phyloP scores from a whole-genome alignment of 2,888 invertebrate species.

The Cheilosia grossa region DNA sequence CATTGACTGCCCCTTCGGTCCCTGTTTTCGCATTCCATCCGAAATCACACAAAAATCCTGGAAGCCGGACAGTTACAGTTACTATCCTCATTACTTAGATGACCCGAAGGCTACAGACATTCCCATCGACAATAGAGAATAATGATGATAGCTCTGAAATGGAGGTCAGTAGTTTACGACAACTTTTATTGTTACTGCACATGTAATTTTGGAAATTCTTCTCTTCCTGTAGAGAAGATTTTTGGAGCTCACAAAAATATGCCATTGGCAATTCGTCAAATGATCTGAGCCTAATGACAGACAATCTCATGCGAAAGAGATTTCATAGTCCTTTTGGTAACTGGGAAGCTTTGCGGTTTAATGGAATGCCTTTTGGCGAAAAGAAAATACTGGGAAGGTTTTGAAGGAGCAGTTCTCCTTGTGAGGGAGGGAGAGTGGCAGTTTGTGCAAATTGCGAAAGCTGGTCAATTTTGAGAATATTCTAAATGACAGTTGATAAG shows the following conservation, averaged over 20 bases:
- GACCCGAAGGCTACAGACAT: conserved; percentile 33
- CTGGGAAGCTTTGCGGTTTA: conserved; percentile 21
- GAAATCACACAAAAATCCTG: conserved; percentile 20
- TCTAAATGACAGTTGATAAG: no score
- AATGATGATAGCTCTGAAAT: conserved; percentile 49
- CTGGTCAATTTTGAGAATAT: no score
- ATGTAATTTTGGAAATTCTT: conserved; percentile 43
- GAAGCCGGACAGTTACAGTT: conserved; percentile 57
- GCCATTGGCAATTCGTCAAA: conserved; percentile 35
- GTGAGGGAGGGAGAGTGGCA: background rate
- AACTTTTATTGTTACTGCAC: conserved; percentile 57
- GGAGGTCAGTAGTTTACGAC: conserved; percentile 37
- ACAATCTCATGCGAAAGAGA: conserved; percentile 49
- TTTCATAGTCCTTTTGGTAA: conserved; percentile 12
- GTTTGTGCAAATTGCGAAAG: no score
- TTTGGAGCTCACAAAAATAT: background rate
- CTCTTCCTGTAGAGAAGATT: conserved; percentile 37
- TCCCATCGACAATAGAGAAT: conserved; percentile 45
- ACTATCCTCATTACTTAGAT: conserved; percentile 58
- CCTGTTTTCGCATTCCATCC: background rate
- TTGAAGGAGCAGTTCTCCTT: conserved; percentile 43
- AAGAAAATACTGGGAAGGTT: conserved; percentile 51
- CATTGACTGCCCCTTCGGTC: conserved; percentile 7
- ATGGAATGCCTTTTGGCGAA: conserved; percentile 43
- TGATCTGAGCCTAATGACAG: conserved; percentile 59